These are phyloP conservation scores for Hylaea fasciaria DNA, from an alignment of 2,888 invertebrate genomes.

Conservation along the genomic window DNA sequence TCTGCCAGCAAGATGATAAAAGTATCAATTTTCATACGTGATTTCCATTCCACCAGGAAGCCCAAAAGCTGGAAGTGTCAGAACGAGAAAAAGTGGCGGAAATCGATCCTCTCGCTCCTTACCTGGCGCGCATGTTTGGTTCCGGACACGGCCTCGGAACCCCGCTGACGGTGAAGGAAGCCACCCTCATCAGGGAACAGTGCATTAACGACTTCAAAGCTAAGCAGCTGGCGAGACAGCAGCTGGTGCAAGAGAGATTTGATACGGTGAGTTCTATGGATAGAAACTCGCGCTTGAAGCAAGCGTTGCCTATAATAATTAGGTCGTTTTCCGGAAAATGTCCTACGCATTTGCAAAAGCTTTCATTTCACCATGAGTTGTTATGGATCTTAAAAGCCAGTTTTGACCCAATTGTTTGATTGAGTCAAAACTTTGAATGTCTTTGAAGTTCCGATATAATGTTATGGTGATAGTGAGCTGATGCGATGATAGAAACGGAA, in stretches of 20 bases:
- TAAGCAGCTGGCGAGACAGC: constrained; percentile 86
- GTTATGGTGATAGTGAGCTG: no score
- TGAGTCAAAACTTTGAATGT: no score
- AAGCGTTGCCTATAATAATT: no score
- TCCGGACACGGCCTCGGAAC: constrained; percentile 67
- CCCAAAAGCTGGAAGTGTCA: constrained; percentile 76
- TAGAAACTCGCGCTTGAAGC: no score
- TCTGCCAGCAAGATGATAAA: neutral
- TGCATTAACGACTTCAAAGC: constrained; percentile 89
- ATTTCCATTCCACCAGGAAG: constrained; percentile 63
- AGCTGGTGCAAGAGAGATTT: constrained; percentile 86
- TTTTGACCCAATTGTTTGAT: no score
- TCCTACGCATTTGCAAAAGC: no score
- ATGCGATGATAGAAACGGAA: no score
- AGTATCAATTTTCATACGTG: no score
- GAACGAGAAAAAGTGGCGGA: constrained; percentile 87
- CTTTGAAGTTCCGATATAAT: no score
- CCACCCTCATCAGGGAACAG: constrained; percentile 79
- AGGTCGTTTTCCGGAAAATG: no score
- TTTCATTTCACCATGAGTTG: no score
- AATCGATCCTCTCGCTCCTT: constrained; percentile 87
- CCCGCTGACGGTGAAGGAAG: constrained; percentile 76
- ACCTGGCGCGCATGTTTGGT: constrained; percentile 85
- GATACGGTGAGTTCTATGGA: constrained; percentile 81
- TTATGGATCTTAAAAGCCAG: no score